Evolutionary conservation across 2,888 invertebrate species (phyloP).

Genomic region (Xestia ashworthii): DNA sequence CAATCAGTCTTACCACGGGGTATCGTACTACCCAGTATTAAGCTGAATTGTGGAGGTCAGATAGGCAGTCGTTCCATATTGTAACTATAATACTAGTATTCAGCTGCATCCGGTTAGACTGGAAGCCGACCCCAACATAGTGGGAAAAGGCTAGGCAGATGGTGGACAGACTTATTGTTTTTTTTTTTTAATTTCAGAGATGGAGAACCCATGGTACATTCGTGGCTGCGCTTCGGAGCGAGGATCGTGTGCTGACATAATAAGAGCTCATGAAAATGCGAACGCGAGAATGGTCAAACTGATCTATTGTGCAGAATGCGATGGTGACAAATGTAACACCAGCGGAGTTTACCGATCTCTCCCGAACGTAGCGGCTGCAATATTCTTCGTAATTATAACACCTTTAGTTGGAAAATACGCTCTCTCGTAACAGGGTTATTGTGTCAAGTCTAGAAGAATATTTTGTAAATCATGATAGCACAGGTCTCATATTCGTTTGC

Average conservation of each 20-base stretch:
- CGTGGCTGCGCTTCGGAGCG: constrained; percentile 83
- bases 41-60: too few relatives aligned
- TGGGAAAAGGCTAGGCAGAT: too few relatives aligned
- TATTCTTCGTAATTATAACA: constrained; percentile 75
- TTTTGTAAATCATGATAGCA: constrained; percentile 21
- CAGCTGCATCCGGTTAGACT: too few relatives aligned
- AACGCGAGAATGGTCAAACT: constrained; percentile 72
- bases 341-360: constrained; percentile 74
- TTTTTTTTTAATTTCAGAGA: constrained; percentile 67
- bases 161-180: background rate
- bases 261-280: constrained; percentile 67
- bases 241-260: constrained; percentile 80
- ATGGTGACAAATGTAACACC: constrained; percentile 78
- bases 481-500: constrained; percentile 18
- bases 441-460: background rate
- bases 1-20: too few relatives aligned
- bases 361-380: constrained; percentile 71
- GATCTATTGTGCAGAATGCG: constrained; percentile 78
- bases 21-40: too few relatives aligned
- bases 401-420: constrained; percentile 79
- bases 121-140: too few relatives aligned
- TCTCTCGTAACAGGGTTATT: constrained; percentile 65
- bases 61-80: too few relatives aligned
- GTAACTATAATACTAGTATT: too few relatives aligned
- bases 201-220: constrained; percentile 76